Evolutionary conservation across 2,888 invertebrate genomes (phyloP).

Genomic region (Prostheceraeus crozeri): DNA sequence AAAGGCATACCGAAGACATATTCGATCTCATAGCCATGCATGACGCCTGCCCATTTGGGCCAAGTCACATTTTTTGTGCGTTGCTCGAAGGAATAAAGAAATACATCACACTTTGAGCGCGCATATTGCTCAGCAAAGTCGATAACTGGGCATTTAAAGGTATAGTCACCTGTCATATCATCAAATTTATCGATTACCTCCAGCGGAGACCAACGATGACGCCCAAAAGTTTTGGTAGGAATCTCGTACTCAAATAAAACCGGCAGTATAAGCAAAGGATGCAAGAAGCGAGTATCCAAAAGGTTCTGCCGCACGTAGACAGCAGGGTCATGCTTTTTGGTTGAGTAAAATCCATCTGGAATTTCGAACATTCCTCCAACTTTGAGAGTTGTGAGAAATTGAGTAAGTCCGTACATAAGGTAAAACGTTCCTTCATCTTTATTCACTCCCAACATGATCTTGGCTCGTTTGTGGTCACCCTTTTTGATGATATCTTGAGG

Average conservation of each 20-base stretch:
- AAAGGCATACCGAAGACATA: conserved; percentile 49
- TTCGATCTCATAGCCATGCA: conserved; percentile 52
- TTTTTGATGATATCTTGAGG: neutral
- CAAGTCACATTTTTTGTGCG: conserved; percentile 42
- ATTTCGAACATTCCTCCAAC: neutral
- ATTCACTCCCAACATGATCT: conserved; percentile 73
- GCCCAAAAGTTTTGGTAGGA: neutral
- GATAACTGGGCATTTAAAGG: conserved; percentile 20
- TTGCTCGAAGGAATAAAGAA: conserved; percentile 25
- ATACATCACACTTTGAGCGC: neutral
- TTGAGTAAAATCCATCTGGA: neutral
- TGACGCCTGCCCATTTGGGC: conserved; percentile 50
- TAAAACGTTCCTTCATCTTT: conserved; percentile 91
- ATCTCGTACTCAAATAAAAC: neutral
- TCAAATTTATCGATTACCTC: conserved; percentile 46
- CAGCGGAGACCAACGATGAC: conserved; percentile 60
- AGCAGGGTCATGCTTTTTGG: neutral
- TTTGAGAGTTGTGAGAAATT: neutral
- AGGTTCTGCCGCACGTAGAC: neutral
- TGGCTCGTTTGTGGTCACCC: neutral
- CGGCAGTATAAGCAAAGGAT: neutral
- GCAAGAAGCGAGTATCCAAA: neutral
- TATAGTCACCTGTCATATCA: conserved; percentile 7
- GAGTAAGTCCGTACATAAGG: conserved; percentile 72
- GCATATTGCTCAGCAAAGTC: too few relatives aligned